Evolutionary conservation across 2,113 vertebrate species (phyloP).

Genomic region (Aphyosemion australe): DNA sequence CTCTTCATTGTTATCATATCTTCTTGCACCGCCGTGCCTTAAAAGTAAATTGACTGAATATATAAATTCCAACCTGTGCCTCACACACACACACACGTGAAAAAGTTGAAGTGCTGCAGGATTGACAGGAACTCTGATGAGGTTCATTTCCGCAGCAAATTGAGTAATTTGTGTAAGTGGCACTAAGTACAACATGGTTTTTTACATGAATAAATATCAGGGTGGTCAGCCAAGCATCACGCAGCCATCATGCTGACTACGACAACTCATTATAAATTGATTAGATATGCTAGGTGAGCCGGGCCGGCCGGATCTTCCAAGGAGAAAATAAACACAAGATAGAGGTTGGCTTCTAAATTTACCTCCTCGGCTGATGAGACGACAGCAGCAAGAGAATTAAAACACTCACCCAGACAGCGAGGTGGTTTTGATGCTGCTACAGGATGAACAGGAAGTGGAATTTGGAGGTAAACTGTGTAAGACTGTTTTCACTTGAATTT

Average conservation of each 20-base stretch:
- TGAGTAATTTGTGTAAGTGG: conserved; percentile 61
- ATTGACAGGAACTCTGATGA: conserved; percentile 65
- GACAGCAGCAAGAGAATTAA: conserved; percentile 39
- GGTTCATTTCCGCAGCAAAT: conserved; percentile 72
- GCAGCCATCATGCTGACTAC: conserved; percentile 36
- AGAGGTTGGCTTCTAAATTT: conserved; percentile 61
- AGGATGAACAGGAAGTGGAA: conserved; percentile 39
- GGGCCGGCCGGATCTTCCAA: conserved; percentile 4
- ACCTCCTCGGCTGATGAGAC: conserved; percentile 52
- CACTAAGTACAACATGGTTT: conserved; percentile 58
- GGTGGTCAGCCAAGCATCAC: conserved; percentile 55
- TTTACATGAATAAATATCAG: conserved; percentile 71
- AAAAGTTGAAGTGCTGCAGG: conserved; percentile 16
- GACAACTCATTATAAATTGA: conserved; percentile 62
- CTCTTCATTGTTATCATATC: too few relatives aligned
- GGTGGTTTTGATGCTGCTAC: conserved; percentile 32
- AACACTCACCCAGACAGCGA: conserved; percentile 23
- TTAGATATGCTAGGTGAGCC: conserved; percentile 42
- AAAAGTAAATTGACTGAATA: not conserved
- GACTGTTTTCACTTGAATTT: not conserved
- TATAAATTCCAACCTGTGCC: conserved; percentile 1
- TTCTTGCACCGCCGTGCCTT: not conserved
- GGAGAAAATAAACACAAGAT: conserved; percentile 35
- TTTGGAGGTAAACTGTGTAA: too few relatives aligned
- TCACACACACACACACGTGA: not conserved